Evolutionary conservation across 2,113 vertebrate species (phyloP), one percentile per base, ranked within the genome.

Genomic region (Phodopus roborovskii): DNA sequence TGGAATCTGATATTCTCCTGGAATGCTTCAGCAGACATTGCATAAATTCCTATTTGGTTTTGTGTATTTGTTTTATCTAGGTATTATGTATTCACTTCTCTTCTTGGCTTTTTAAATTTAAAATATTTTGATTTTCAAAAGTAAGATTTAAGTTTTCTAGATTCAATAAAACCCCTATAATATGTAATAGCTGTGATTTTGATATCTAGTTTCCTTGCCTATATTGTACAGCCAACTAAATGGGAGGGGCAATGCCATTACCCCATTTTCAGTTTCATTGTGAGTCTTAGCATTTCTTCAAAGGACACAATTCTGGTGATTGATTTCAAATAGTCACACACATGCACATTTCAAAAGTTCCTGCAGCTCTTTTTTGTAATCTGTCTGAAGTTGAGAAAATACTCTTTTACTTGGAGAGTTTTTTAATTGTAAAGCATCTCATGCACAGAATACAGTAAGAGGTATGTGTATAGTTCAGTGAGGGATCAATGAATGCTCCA

Each of bases 11-110:
- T 88, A 77, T 60, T 73, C 71, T 92, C 19, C 5, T 79, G 8
- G 24, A 45, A 30, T 45, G 5, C 58, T 87, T 93, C 15, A 74
- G 79, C 64, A 66, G 22, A 19, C 39, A 74, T 36, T 56, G 9
- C 9, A 58, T 93, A 92, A 30, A 74, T 70, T 79, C 28, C 56
- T 86, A 30, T 90, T 79, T 91, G 85, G 70, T 96, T 66, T 93
- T 86, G 24, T 86, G 9, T 64, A 75, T 30, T 71, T 83, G 81
- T 62, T 96, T 94, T 92, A 28, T 81, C 89, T 30, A 2, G 33
- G 56, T 20, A 28, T 50, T 70, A 89, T 22, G 42, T 73, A 83
- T 48, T 79, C 39, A 78, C 7, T 91, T 87, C 24, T 79, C 19
- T 60, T 92, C 89, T 71, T 30, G n/a, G 16, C 74, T 86, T 85